phyloP scores from a whole-genome alignment of 2,888 invertebrate genomes.

The Heliconius ismenius region DNA sequence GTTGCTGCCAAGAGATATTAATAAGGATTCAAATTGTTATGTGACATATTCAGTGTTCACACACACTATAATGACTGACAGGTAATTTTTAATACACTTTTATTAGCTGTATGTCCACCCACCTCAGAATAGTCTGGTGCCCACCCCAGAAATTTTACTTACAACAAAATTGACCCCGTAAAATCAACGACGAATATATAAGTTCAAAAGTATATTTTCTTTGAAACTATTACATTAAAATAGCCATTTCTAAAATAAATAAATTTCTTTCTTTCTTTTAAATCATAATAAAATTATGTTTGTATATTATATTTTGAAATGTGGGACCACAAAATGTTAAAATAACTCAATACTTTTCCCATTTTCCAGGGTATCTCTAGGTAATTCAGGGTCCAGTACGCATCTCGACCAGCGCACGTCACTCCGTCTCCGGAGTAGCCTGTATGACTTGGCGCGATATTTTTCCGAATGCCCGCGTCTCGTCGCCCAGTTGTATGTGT shows the following conservation, averaged over 20 bases:
- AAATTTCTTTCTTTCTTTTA: too few relatives aligned
- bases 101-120: too few relatives aligned
- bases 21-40: slow-evolving; percentile 59
- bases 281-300: too few relatives aligned
- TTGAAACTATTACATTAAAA: too few relatives aligned
- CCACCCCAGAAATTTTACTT: too few relatives aligned
- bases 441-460: slow-evolving; percentile 69
- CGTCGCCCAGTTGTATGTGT: slow-evolving; percentile 66
- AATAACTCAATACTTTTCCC: background rate
- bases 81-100: slow-evolving; percentile 50
- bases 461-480: slow-evolving; percentile 74
- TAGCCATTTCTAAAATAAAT: too few relatives aligned
- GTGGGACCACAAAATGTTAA: too few relatives aligned
- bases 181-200: too few relatives aligned
- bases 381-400: slow-evolving; percentile 44
- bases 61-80: slow-evolving; percentile 71
- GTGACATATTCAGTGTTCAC: slow-evolving; percentile 73
- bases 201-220: background rate
- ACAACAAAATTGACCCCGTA: too few relatives aligned
- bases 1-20: slow-evolving; percentile 58
- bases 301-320: too few relatives aligned
- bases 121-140: too few relatives aligned
- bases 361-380: slow-evolving; percentile 54
- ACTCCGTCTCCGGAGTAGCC: slow-evolving; percentile 70
- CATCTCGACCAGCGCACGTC: slow-evolving; percentile 77